Percentiles rank a stretch among this genome's conserved stretches.
Conservation (phyloP, 2,888 invertebrate species). For the Synergus umbraculus region DNA sequence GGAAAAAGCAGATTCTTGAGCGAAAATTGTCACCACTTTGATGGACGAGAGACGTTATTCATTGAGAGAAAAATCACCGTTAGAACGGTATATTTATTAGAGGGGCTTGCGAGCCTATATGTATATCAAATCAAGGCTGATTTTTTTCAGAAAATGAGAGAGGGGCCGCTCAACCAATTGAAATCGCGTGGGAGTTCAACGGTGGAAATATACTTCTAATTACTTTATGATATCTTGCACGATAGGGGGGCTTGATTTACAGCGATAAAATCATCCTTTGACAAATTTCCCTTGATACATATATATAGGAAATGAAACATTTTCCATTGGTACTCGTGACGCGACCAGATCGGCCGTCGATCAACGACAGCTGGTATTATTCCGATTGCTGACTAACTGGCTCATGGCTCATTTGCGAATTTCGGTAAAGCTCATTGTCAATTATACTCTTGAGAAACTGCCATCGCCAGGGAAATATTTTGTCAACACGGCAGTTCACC, state of each 20-base stretch:
- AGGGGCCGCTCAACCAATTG: background rate
- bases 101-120: conserved; percentile 26
- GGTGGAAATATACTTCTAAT: conserved; percentile 30
- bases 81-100: conserved; percentile 39
- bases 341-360: conserved; percentile 11
- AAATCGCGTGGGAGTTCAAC: background rate
- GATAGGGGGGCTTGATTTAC: conserved; percentile 31
- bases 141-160: background rate
- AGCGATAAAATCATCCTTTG: conserved; percentile 25
- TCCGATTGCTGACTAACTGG: background rate
- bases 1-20: background rate
- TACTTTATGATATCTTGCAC: conserved; percentile 22
- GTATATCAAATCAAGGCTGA: conserved; percentile 20
- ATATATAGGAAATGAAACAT: background rate
- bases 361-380: conserved; percentile 4
- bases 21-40: conserved; percentile 4
- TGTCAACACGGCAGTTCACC: background rate
- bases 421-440: background rate
- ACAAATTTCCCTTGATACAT: conserved; percentile 8
- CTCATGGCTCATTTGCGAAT: background rate
- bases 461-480: background rate
- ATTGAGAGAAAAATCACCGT: conserved; percentile 34
- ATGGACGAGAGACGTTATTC: conserved; percentile 17
- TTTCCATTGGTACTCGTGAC: conserved; percentile 24
- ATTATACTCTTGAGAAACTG: background rate